Conservation (phyloP, 2,888 invertebrate genomes). For the Phasia obesa region DNA sequence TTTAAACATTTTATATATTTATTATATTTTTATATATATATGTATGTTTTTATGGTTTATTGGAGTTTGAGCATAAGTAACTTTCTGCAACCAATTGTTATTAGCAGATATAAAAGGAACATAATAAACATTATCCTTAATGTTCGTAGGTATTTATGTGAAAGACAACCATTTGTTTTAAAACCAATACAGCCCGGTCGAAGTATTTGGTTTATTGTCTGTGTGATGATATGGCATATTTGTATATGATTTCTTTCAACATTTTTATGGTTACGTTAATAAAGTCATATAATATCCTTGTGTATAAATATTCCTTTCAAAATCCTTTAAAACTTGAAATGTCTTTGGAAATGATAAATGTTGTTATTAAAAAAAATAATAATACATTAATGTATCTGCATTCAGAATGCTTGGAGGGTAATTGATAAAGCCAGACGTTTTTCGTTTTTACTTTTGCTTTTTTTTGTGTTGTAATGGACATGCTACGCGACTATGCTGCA, state of each 20-base stretch:
- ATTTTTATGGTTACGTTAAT: slow-evolving; percentile 65
- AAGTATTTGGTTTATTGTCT: slow-evolving; percentile 53
- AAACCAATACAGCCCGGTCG: slow-evolving; percentile 17
- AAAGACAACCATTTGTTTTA: slow-evolving; percentile 24
- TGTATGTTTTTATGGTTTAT: slow-evolving; percentile 56
- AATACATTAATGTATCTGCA: neutral
- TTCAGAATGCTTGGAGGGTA: neutral
- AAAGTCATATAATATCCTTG: slow-evolving; percentile 56
- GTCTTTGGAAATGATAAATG: slow-evolving; percentile 53
- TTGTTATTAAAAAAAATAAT: slow-evolving; percentile 22
- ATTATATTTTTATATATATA: slow-evolving; percentile 29
- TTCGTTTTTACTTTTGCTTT: neutral
- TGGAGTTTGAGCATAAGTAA: slow-evolving; percentile 35
- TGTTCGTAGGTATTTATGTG: neutral
- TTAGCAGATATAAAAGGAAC: slow-evolving; percentile 40
- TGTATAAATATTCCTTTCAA: slow-evolving; percentile 7
- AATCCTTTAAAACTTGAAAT: slow-evolving; percentile 13
- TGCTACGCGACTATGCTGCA: slow-evolving; percentile 32
- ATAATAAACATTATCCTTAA: slow-evolving; percentile 44
- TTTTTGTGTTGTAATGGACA: neutral
- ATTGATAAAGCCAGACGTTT: slow-evolving; percentile 42
- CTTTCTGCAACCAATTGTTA: slow-evolving; percentile 28
- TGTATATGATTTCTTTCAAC: slow-evolving; percentile 17
- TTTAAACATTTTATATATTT: slow-evolving; percentile 65
- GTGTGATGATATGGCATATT: slow-evolving; percentile 45